Evolutionary conservation across 2,113 vertebrate species (phyloP).

Genomic region (Theropithecus gelada): DNA sequence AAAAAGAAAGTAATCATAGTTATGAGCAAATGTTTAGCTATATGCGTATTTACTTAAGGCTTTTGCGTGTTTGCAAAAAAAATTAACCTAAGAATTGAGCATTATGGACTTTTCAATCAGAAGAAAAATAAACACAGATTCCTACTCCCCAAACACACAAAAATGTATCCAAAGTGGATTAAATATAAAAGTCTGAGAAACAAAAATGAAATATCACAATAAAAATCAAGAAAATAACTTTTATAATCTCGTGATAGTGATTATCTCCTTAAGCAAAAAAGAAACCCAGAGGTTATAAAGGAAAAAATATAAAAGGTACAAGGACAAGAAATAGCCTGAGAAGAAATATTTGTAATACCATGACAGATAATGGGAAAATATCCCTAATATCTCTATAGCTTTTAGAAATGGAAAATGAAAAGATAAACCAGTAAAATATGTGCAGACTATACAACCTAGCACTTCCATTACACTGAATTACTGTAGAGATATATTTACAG

Average conservation of each 20-base stretch:
- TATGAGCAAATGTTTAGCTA: background rate
- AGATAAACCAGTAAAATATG: background rate
- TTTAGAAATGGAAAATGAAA: conserved; percentile 9
- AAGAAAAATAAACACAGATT: background rate
- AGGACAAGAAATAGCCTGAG: background rate
- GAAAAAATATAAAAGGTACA: background rate
- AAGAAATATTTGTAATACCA: conserved; percentile 21
- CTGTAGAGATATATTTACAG: background rate
- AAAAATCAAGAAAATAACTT: background rate
- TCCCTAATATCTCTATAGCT: background rate
- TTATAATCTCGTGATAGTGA: background rate
- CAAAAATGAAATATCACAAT: background rate
- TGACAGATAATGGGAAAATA: conserved; percentile 8
- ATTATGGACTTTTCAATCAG: background rate
- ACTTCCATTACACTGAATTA: background rate
- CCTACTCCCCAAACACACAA: background rate
- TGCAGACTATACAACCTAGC: background rate
- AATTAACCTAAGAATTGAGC: background rate
- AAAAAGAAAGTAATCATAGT: background rate
- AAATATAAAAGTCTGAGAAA: background rate
- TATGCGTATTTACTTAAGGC: background rate
- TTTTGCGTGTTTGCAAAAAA: background rate
- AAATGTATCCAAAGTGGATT: background rate
- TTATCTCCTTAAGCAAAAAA: conserved; percentile 10
- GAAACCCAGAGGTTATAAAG: background rate